Evolutionary conservation across 2,113 vertebrate species (phyloP).

Genomic region (Symphodus melops): DNA sequence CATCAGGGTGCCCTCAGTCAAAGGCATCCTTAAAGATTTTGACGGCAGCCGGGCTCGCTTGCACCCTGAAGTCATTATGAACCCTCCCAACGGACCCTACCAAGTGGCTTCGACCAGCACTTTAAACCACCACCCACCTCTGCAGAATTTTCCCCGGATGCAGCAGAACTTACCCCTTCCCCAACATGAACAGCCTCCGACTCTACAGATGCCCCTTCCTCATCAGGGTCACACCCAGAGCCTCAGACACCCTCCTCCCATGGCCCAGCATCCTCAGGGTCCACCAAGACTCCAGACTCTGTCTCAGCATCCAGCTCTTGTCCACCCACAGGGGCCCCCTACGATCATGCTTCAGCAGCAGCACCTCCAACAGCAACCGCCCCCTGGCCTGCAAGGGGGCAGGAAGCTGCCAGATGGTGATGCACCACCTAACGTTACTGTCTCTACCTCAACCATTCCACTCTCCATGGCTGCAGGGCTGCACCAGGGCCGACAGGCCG

Average conservation of each 20-base stretch:
- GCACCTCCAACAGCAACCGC: conserved; percentile 84
- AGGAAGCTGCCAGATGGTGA: conserved; percentile 96
- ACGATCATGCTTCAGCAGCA: conserved; percentile 86
- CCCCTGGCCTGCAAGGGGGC: conserved; percentile 86
- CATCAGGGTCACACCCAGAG: conserved; percentile 77
- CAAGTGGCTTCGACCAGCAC: conserved; percentile 91
- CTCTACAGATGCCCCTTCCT: conserved; percentile 74
- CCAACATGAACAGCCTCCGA: conserved; percentile 78
- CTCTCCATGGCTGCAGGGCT: conserved; percentile 96
- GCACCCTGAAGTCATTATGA: conserved; percentile 95
- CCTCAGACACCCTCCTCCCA: conserved; percentile 78
- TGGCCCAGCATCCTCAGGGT: conserved; percentile 80
- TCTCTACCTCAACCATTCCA: conserved; percentile 99
- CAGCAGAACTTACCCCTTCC: conserved; percentile 80
- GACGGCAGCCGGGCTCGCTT: conserved; percentile 93
- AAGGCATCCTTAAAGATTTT: conserved; percentile 96
- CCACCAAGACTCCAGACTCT: conserved; percentile 78
- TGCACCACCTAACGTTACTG: conserved; percentile 97
- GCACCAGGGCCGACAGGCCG: conserved; percentile 92
- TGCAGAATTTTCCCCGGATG: conserved; percentile 85
- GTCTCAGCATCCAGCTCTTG: conserved; percentile 75
- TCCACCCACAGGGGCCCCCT: conserved; percentile 78
- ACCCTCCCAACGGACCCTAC: conserved; percentile 89
- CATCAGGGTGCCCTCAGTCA: conserved; percentile 91
- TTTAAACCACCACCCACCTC: conserved; percentile 91